Conservation (phyloP, 2,797 vertebrate species). For the Chrysocyon brachyurus region DNA sequence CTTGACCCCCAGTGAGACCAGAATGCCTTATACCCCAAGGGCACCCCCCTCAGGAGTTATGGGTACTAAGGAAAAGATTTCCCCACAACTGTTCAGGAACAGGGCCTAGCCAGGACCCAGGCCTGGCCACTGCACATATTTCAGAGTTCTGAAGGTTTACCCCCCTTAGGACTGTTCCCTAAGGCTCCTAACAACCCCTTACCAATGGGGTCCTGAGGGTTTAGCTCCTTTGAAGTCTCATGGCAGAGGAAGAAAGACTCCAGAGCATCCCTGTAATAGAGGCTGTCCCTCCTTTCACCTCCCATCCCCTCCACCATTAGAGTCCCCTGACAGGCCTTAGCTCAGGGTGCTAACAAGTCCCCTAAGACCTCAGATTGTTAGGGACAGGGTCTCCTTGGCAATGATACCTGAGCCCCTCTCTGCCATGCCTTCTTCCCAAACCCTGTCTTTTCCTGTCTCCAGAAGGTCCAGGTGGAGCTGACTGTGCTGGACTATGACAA, state of each 20-base stretch:
- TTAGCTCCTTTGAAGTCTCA: background rate
- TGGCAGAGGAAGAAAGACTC: background rate
- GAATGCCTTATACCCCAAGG: too few species aligned
- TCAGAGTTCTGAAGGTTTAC: background rate
- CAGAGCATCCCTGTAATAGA: rapidly evolving
- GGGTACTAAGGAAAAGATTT: background rate
- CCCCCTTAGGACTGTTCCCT: background rate
- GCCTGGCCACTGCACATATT: background rate
- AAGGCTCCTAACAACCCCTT: background rate
- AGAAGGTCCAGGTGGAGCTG: slow-evolving; percentile 97
- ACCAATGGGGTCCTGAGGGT: too few species aligned
- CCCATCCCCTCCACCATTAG: rapidly evolving
- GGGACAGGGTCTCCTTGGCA: background rate
- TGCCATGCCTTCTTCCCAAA: background rate
- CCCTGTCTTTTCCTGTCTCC: background rate
- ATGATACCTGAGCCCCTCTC: rapidly evolving
- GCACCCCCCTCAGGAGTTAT: background rate
- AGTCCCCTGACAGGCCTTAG: background rate
- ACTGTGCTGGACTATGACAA: slow-evolving; percentile 96
- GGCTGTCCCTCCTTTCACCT: background rate
- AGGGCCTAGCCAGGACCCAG: background rate
- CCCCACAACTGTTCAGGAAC: background rate
- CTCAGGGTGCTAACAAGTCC: background rate
- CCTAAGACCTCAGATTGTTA: background rate
- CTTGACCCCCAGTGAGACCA: background rate